Conservation (phyloP, 2,797 vertebrate genomes). For the Sebastiscus albofasciatus region DNA sequence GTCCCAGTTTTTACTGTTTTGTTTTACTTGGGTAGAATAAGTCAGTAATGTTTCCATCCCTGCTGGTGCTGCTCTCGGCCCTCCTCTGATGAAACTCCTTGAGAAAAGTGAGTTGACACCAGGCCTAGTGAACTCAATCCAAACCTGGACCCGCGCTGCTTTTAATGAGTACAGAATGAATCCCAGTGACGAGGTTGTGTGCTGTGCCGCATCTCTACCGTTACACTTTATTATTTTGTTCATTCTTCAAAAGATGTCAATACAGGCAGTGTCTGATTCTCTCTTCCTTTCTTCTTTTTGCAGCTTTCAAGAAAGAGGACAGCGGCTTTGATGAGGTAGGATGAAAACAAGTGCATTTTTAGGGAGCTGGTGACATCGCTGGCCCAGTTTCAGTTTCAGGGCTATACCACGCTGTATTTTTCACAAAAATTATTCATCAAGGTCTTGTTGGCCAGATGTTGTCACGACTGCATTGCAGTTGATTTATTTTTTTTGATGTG, state of each 20-base stretch:
- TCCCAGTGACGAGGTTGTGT: neutral
- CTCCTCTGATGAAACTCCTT: neutral
- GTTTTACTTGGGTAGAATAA: neutral
- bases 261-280: slow-evolving; percentile 36
- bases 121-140: neutral
- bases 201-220: neutral
- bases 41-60: neutral
- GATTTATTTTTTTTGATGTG: slow-evolving; percentile 14
- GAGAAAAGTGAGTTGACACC: neutral
- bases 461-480: slow-evolving; percentile 44
- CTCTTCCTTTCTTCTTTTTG: slow-evolving; percentile 52
- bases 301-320: slow-evolving; percentile 97
- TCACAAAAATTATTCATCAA: slow-evolving; percentile 29
- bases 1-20: too few species aligned
- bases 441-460: slow-evolving; percentile 47
- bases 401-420: neutral
- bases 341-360: slow-evolving; percentile 39
- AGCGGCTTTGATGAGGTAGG: slow-evolving; percentile 93
- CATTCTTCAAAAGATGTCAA: slow-evolving; percentile 41
- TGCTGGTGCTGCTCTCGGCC: neutral
- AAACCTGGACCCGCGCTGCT: neutral
- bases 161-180: slow-evolving; percentile 21
- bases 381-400: slow-evolving; percentile 34
- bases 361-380: slow-evolving; percentile 23
- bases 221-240: slow-evolving; percentile 26